These are phyloP conservation scores for Sylvicapra grimmia DNA, from an alignment of 2,113 vertebrate species.

Conservation along the genomic window DNA sequence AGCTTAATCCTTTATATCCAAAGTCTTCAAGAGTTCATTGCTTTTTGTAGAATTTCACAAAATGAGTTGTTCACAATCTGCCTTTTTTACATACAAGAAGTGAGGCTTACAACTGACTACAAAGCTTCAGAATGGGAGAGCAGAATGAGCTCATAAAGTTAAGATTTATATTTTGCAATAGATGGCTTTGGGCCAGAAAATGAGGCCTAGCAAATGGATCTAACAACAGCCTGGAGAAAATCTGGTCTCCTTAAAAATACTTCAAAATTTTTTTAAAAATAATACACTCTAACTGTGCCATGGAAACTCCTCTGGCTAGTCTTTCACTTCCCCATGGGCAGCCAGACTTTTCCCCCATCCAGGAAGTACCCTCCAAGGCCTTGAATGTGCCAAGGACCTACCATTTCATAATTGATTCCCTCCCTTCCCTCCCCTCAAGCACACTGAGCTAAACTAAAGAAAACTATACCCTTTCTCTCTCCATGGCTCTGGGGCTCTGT, in stretches of 20 bases:
- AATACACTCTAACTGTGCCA: slow-evolving; percentile 32
- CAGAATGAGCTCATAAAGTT: slow-evolving; percentile 36
- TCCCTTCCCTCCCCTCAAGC: not conserved
- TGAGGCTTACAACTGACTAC: not conserved
- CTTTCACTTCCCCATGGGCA: slow-evolving; percentile 23
- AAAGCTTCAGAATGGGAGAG: not conserved
- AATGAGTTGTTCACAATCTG: not conserved
- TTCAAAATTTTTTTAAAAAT: slow-evolving; percentile 33
- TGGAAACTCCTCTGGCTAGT: slow-evolving; percentile 42
- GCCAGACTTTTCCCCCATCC: not conserved
- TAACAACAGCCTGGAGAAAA: slow-evolving; percentile 55
- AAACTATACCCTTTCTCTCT: not conserved
- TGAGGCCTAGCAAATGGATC: slow-evolving; percentile 20
- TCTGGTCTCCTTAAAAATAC: slow-evolving; percentile 57
- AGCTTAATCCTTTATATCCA: slow-evolving; percentile 36
- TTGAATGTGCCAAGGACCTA: not conserved
- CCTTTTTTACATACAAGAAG: slow-evolving; percentile 7
- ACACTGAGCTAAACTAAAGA: not conserved
- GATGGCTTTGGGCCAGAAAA: slow-evolving; percentile 37
- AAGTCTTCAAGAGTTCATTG: slow-evolving; percentile 27
- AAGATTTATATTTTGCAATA: slow-evolving; percentile 62
- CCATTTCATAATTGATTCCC: not conserved
- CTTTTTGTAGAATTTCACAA: slow-evolving; percentile 10
- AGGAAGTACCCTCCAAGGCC: slow-evolving; percentile 40
- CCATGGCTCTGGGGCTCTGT: not conserved